Conservation (phyloP, 2,888 invertebrate genomes). For the Sturmia bella region DNA sequence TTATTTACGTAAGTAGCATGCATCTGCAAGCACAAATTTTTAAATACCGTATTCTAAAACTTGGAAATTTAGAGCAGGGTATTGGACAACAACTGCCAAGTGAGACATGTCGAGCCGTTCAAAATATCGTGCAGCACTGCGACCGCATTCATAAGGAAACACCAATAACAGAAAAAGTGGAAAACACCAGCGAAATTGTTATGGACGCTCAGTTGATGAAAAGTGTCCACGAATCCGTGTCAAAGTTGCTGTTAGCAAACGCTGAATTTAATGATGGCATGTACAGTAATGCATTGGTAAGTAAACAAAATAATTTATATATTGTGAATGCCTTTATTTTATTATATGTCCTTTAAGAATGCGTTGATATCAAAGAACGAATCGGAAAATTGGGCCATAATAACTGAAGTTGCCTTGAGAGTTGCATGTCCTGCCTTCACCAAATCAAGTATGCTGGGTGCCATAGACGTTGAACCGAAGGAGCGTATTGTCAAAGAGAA, state of each 20-base stretch:
- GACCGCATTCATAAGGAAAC: slow-evolving; percentile 75
- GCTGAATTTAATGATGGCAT: slow-evolving; percentile 77
- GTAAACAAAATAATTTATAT: slow-evolving; percentile 41
- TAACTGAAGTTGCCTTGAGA: slow-evolving; percentile 72
- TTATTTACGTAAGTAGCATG: slow-evolving; percentile 46
- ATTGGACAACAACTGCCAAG: slow-evolving; percentile 61
- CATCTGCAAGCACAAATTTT: neutral
- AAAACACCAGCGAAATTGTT: slow-evolving; percentile 80
- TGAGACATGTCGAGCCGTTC: slow-evolving; percentile 73
- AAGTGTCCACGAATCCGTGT: slow-evolving; percentile 78
- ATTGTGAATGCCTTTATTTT: neutral
- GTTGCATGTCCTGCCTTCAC: slow-evolving; percentile 72
- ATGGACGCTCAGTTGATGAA: slow-evolving; percentile 80
- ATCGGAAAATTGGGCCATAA: slow-evolving; percentile 75
- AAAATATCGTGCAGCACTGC: slow-evolving; percentile 74
- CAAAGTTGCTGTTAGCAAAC: slow-evolving; percentile 76
- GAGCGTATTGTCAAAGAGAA: slow-evolving; percentile 77
- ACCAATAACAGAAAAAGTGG: slow-evolving; percentile 75
- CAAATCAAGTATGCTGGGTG: slow-evolving; percentile 77
- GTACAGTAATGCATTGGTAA: slow-evolving; percentile 77
- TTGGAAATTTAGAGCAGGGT: slow-evolving; percentile 51
- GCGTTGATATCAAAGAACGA: slow-evolving; percentile 72
- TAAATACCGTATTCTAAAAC: neutral
- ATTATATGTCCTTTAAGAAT: slow-evolving; percentile 58
- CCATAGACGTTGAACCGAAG: slow-evolving; percentile 78